Base-by-base conservation (phyloP, 2,113 vertebrate species). In the Oncorhynchus nerka region DNA sequence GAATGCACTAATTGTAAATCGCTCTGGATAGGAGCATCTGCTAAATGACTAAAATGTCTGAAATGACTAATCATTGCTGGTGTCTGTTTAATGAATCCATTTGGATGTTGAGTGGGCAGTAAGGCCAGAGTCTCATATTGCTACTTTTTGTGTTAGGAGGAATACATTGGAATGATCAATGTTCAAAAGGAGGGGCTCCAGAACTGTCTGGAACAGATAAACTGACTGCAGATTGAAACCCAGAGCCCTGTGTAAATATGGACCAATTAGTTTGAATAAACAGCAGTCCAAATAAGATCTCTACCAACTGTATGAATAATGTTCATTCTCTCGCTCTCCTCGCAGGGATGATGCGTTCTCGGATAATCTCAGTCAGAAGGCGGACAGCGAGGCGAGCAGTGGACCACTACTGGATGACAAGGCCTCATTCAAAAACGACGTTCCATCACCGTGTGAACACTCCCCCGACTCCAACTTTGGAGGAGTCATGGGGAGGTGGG, bases 321-420 rank as follows among this genome's bases (percentile, higher is more conserved):
- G 13, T 22, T 79, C 24, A 69, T 22, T 77, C 69, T 74, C 19
- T 67, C 26, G 28, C 66, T 34, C 65, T 32, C 16, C 12, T 34
- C 66, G 7, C 57, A 99, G 98, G 93, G 98, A 99, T 1, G 98
- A 99, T 32, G 97, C 98, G 0, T 99, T 99, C 90, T 99, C 98
- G 0, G 98, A 99, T 93, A 99, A 95, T 88, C 93, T 99, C 79
- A 99, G 98, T 79, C 98, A 99, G 89, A 99, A 99, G 87, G 97
- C 97, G 0, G 98, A 99, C 82, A 99, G 97, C 0, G 98, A 99
- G 89, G 97, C 98, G 0, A 99, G 98, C 94, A 99, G 98, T 0
- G 98, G 98, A 1, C 98, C 98, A 0, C 82, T 97, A 77, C 90
- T 99, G 84, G 98, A 99, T 0, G 98, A 99, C 65, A 99, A 97